These are phyloP conservation scores for Paradoxurus hermaphroditus DNA, from an alignment of 2,113 vertebrate genomes.

Conservation along the genomic window DNA sequence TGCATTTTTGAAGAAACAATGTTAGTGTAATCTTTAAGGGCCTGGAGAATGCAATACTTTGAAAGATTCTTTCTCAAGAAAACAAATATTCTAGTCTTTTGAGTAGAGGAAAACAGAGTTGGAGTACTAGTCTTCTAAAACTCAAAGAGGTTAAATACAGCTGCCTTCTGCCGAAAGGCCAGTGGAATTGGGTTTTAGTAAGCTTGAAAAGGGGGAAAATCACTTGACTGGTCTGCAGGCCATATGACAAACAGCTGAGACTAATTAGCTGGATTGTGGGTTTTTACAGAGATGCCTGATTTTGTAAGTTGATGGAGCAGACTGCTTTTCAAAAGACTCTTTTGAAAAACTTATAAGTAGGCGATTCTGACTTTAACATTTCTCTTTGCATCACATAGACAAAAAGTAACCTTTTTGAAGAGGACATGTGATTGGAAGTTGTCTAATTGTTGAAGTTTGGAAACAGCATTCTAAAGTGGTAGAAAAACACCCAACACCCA, in stretches of 20 bases:
- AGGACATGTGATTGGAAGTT: constrained; percentile 67
- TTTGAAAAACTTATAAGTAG: constrained; percentile 26
- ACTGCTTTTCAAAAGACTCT: background rate
- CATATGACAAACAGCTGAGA: constrained; percentile 93
- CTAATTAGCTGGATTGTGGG: constrained; percentile 82
- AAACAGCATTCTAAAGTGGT: background rate
- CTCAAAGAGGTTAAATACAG: constrained; percentile 14
- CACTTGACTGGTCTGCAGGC: constrained; percentile 82
- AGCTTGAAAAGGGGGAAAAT: constrained; percentile 61
- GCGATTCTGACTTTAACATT: constrained; percentile 47
- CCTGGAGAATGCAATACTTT: background rate
- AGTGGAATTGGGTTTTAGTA: background rate
- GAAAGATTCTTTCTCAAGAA: background rate
- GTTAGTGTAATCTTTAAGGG: background rate
- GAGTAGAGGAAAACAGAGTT: background rate
- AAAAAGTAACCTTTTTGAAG: constrained; percentile 51
- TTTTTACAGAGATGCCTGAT: constrained; percentile 58
- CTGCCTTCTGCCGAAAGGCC: background rate
- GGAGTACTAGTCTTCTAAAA: background rate
- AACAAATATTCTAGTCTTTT: background rate
- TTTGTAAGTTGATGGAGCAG: constrained; percentile 10
- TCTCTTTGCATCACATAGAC: constrained; percentile 38
- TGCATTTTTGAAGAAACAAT: background rate
- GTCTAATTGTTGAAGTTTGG: constrained; percentile 31
- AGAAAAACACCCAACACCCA: background rate